Percentiles rank a stretch among this genome's conserved stretches.
Evolutionary conservation across 2,888 invertebrate species (phyloP).

Genomic region (Lasius fuliginosus): DNA sequence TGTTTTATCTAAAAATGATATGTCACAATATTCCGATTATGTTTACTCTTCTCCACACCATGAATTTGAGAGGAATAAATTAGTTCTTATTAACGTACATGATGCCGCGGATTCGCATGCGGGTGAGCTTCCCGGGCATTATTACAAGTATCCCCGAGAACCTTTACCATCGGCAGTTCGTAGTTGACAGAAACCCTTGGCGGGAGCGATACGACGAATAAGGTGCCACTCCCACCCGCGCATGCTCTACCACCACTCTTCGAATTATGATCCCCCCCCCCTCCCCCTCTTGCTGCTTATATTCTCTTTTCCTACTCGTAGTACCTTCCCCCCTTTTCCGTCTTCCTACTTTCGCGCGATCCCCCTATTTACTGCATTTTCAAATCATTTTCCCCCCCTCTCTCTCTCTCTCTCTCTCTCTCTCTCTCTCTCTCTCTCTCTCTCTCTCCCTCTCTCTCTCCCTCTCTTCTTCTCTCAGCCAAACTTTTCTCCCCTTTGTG

Average conservation of each 20-base stretch:
- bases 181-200: constrained; percentile 84
- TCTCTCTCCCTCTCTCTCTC: constrained; percentile 14
- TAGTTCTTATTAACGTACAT: not conserved
- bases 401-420: constrained; percentile 15
- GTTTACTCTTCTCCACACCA: not conserved
- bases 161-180: constrained; percentile 78
- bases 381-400: constrained; percentile 31
- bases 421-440: constrained; percentile 21
- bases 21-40: not conserved
- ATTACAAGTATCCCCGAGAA: constrained; percentile 62
- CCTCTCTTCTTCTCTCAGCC: not conserved
- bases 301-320: constrained; percentile 51
- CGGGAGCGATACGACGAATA: constrained; percentile 81
- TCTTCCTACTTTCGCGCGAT: constrained; percentile 38
- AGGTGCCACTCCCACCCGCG: constrained; percentile 84
- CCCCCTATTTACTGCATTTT: constrained; percentile 64
- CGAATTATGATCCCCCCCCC: constrained; percentile 52
- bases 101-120: not conserved
- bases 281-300: constrained; percentile 39
- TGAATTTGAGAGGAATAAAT: not conserved
- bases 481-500: not conserved
- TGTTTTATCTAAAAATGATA: not conserved
- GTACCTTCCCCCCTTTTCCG: constrained; percentile 37
- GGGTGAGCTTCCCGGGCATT: not conserved
- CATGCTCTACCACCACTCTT: constrained; percentile 80